Conservation (phyloP, 2,888 invertebrate species). For the Orthosia gracilis region DNA sequence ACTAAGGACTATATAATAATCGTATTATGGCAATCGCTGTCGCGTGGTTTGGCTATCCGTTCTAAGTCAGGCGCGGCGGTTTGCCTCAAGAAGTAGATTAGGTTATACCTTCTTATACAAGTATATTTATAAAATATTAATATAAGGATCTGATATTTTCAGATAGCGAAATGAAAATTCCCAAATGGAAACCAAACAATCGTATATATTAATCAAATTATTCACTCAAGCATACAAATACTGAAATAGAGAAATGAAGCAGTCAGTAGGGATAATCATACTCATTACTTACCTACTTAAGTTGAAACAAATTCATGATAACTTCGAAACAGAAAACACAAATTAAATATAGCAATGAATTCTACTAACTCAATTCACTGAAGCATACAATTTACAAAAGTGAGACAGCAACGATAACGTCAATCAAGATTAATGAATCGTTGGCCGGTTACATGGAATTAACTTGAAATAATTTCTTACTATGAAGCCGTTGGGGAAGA, state of each 20-base stretch:
- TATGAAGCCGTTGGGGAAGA: conserved; percentile 50
- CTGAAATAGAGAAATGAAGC: conserved; percentile 14
- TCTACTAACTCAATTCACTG: conserved; percentile 43
- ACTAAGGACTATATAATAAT: too few relatives aligned
- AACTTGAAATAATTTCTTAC: conserved; percentile 65
- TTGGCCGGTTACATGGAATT: conserved; percentile 57
- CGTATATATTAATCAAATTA: conserved; percentile 4
- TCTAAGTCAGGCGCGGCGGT: not conserved
- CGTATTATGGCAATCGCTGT: not conserved
- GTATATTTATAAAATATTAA: not conserved
- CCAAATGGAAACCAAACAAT: not conserved
- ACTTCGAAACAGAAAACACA: conserved; percentile 24
- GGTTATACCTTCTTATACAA: not conserved
- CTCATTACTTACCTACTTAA: conserved; percentile 20
- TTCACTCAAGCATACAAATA: conserved; percentile 28
- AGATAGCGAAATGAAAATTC: not conserved
- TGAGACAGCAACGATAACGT: conserved; percentile 63
- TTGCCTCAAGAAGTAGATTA: not conserved
- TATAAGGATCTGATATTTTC: not conserved
- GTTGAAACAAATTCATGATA: conserved; percentile 21
- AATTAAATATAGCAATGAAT: conserved; percentile 24
- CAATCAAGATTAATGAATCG: conserved; percentile 66
- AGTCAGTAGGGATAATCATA: conserved; percentile 10
- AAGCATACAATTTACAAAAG: conserved; percentile 63
- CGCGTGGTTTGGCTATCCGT: not conserved